Evolutionary conservation across 2,888 invertebrate genomes (phyloP).

Genomic region (Platerodrilus igneus): DNA sequence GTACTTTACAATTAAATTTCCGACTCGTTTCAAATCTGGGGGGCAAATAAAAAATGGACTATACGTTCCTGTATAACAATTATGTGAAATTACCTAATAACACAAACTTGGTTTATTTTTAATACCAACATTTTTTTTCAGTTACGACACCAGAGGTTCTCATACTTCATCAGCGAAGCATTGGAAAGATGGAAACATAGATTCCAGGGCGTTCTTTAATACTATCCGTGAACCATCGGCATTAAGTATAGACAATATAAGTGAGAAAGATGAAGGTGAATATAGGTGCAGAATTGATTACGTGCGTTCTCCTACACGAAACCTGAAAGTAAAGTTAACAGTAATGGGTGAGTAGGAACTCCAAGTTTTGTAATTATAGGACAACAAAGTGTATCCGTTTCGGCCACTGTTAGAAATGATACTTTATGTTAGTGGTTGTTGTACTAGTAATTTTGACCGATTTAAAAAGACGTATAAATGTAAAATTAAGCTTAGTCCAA

Average conservation of each 20-base stretch:
- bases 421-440: too few species aligned
- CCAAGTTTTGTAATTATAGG: not conserved
- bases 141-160: constrained; percentile 65
- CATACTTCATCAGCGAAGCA: constrained; percentile 57
- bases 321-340: constrained; percentile 66
- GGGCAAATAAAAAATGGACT: not conserved
- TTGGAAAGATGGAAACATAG: constrained; percentile 66
- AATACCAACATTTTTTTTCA: too few species aligned
- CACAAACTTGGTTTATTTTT: not conserved
- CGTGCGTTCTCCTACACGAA: constrained; percentile 71
- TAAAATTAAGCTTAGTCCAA: too few species aligned
- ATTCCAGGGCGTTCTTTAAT: constrained; percentile 65
- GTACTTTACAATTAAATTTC: not conserved
- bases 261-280: constrained; percentile 65
- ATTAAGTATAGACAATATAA: constrained; percentile 61
- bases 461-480: too few species aligned
- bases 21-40: not conserved
- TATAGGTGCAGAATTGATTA: constrained; percentile 81
- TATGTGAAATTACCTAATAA: not conserved
- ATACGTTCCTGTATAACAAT: not conserved
- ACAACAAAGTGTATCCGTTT: not conserved
- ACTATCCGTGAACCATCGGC: constrained; percentile 64
- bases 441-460: too few species aligned
- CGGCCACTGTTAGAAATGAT: too few species aligned
- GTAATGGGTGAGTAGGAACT: constrained; percentile 63